A percentile compares a stretch with the other conserved stretches of the same genome.
Conservation (phyloP, 1,140 invertebrate genomes). For the Drosophila mayri region DNA sequence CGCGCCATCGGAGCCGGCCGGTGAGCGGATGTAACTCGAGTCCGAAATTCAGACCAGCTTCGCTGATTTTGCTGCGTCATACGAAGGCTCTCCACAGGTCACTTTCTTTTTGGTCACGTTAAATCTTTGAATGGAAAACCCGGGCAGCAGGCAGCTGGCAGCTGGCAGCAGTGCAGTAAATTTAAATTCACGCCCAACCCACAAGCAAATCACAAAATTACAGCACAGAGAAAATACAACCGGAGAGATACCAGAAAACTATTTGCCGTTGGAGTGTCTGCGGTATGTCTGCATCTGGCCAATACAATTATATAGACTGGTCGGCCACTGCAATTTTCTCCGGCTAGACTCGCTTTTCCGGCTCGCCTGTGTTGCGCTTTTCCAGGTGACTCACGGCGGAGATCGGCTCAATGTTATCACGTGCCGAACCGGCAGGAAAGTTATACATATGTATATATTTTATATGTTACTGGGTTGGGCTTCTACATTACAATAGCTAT, state of each 20-base stretch:
- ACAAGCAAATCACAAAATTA: constrained; percentile 46
- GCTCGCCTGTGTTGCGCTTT: constrained; percentile 1
- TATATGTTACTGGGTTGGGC: constrained; percentile 53
- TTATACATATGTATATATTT: constrained; percentile 16
- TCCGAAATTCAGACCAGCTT: constrained; percentile 7
- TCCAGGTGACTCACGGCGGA: constrained; percentile 28
- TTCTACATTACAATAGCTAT: constrained; percentile 6
- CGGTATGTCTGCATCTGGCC: constrained; percentile 57
- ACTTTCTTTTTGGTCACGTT: constrained; percentile 60
- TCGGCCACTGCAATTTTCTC: constrained; percentile 31
- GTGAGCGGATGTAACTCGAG: constrained; percentile 58
- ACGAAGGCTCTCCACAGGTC: constrained; percentile 33
- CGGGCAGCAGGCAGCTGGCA: neutral
- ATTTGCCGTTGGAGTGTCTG: constrained; percentile 62
- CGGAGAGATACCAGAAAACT: constrained; percentile 54
- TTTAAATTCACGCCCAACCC: constrained; percentile 23
- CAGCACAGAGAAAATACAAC: constrained; percentile 29
- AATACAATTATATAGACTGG: constrained; percentile 13
- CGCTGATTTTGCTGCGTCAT: constrained; percentile 43
- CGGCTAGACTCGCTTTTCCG: constrained; percentile 39
- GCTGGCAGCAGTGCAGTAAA: constrained; percentile 27
- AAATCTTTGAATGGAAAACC: constrained; percentile 10
- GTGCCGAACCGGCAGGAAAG: constrained; percentile 49
- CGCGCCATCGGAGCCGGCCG: constrained; percentile 38
- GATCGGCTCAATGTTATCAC: constrained; percentile 42